Conservation (phyloP, 1,140 invertebrate species). For the Eulimnadia texana region DNA sequence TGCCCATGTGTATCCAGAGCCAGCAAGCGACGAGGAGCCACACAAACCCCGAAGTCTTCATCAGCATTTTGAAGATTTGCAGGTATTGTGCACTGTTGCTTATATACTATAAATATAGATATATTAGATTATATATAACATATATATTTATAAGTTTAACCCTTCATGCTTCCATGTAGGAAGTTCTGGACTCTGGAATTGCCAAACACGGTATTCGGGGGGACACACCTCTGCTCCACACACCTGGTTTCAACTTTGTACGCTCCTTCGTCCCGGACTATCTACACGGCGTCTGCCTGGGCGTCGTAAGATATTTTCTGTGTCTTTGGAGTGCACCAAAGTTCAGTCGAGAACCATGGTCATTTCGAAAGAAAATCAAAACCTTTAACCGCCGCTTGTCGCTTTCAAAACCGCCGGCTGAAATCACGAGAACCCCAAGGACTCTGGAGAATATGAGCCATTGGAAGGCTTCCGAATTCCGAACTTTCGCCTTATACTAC, state of each 20-base stretch:
- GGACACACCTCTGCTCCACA: neutral
- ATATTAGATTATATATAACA: too few species aligned
- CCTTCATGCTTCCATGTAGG: too few species aligned
- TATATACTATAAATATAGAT: too few species aligned
- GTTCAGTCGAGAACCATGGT: neutral
- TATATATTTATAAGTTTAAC: too few species aligned
- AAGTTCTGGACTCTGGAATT: too few species aligned
- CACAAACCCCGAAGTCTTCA: too few species aligned
- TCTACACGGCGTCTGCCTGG: constrained; percentile 23
- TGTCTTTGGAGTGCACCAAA: constrained; percentile 18
- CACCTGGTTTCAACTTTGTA: constrained; percentile 19
- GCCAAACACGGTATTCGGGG: too few species aligned
- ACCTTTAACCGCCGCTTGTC: constrained; percentile 4
- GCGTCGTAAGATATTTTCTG: constrained; percentile 23
- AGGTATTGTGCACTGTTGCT: too few species aligned
- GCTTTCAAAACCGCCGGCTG: constrained; percentile 16
- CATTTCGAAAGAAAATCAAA: neutral
- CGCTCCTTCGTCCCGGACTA: constrained; percentile 23
- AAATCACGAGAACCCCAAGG: constrained; percentile 19
- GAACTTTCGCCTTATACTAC: constrained; percentile 20
- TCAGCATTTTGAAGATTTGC: too few species aligned
- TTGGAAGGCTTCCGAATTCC: constrained; percentile 24
- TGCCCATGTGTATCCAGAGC: neutral
- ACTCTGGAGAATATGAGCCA: constrained; percentile 16
- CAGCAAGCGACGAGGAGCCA: neutral